Percentiles rank a stretch among this genome's conserved stretches.
phyloP scores from a whole-genome alignment of 2,113 vertebrate species.

The Thalassarche chlororhynchos region DNA sequence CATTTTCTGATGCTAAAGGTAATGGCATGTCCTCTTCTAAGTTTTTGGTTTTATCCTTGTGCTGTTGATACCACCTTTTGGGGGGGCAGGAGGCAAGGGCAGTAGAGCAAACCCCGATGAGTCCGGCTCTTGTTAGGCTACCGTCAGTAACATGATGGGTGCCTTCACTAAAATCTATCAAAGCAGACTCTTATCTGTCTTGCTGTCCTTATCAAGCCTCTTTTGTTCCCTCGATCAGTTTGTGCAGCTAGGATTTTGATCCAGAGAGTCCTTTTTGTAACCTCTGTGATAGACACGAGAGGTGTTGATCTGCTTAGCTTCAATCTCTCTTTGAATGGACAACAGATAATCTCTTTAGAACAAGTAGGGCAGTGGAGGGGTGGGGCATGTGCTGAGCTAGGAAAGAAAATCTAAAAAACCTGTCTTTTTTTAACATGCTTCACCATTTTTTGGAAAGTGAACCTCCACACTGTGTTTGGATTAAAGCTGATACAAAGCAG shows the following conservation, averaged over 20 bases:
- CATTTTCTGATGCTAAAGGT: background rate
- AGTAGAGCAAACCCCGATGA: background rate
- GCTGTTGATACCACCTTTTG: background rate
- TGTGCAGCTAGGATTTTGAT: background rate
- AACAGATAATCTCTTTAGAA: slow-evolving; percentile 83
- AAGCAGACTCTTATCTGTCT: background rate
- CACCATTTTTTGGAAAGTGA: background rate
- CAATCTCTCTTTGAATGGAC: slow-evolving; percentile 79
- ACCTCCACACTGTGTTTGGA: background rate
- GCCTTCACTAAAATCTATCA: background rate
- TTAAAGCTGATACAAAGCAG: background rate
- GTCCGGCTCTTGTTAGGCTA: background rate
- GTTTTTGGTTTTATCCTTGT: background rate
- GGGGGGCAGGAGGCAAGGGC: background rate
- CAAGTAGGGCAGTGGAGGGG: slow-evolving; percentile 71
- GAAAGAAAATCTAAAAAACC: background rate
- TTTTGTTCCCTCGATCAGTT: background rate
- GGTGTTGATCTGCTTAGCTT: slow-evolving; percentile 85
- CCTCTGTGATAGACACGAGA: slow-evolving; percentile 51
- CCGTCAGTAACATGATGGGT: background rate
- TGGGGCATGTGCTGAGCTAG: background rate
- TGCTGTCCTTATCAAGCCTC: background rate
- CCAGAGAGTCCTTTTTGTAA: slow-evolving; percentile 61
- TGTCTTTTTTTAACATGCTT: background rate
- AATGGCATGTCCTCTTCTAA: background rate